Evolutionary conservation across 2,888 invertebrate genomes (phyloP), one percentile per base, ranked within the genome.

Genomic region (Limnephilus marmoratus): DNA sequence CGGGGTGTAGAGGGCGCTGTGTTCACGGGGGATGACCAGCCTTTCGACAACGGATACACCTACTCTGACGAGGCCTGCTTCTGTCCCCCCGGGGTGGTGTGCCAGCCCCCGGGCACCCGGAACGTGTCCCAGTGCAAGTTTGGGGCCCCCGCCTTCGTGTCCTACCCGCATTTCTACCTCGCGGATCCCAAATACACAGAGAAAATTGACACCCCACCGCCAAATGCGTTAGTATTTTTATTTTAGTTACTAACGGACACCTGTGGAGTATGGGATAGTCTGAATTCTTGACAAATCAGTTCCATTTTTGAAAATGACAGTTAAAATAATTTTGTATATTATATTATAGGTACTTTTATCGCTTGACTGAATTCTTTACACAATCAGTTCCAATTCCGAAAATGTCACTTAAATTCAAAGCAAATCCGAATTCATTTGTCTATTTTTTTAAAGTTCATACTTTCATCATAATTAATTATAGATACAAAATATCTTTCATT

Each of bases 81-180:
- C 95, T 98, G 98, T 94, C 95, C 95, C 31, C 95, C 95, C 41
- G 94, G 96, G 0, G 95, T 96, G 94, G 68, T 34, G 0, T 97
- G 97, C 94, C 94, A 97, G 82, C 95, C 95, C 0, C 24, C 96
- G 45, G 98, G 98, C 11, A 96, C 97, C 0, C 96, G 98, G 13
- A 97, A 98, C 94, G 97, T 98, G 94, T 97, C 98, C 0, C 95
- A 95, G 49, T 98, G 98, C 94, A 97, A 97, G 93, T 97, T 96
- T 95, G 97, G 97, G 90, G 98, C 98, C n/a, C 98, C 99, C 0
- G 98, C 97, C 24, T 98, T 97, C 95, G 96, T 98, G 41, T 97
- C 98, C 0, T 97, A 97, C 94, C 98, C 99, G 0, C 98, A 99
- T 95, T 98, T 98, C 95, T 97, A 97, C 94, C 95, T 97, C 94